Percentiles rank a stretch among this genome's conserved stretches.
phyloP scores from a whole-genome alignment of 2,888 invertebrate genomes.

The Apodemia zela region DNA sequence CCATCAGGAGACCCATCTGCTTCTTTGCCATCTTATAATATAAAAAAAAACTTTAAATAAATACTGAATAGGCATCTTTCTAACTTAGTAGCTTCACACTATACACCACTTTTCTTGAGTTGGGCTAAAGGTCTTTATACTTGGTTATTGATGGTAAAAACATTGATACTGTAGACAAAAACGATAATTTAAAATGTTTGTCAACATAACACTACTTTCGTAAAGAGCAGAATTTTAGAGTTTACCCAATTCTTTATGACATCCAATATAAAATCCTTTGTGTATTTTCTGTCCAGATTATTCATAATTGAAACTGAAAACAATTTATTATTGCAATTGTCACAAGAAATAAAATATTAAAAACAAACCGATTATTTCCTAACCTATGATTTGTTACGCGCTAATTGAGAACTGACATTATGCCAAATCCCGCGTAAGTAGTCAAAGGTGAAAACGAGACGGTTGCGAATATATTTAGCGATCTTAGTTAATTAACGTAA shows the following conservation, averaged over 20 bases:
- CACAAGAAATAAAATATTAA: background rate
- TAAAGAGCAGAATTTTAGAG: background rate
- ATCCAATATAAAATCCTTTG: background rate
- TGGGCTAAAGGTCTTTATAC: too few relatives aligned
- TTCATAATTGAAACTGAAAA: background rate
- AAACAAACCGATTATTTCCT: constrained; percentile 11
- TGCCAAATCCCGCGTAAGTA: constrained; percentile 18
- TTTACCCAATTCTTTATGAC: background rate
- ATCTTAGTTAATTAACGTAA: constrained; percentile 55
- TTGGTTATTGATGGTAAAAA: background rate
- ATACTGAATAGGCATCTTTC: too few relatives aligned
- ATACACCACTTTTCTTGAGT: too few relatives aligned
- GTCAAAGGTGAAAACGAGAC: constrained; percentile 23
- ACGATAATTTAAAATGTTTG: background rate
- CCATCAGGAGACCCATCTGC: too few relatives aligned
- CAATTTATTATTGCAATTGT: background rate
- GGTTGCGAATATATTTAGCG: constrained; percentile 25
- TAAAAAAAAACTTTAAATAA: too few relatives aligned
- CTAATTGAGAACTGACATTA: constrained; percentile 2
- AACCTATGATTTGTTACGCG: constrained; percentile 6
- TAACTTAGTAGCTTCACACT: too few relatives aligned
- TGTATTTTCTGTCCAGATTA: background rate
- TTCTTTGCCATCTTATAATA: too few relatives aligned
- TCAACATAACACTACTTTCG: background rate
- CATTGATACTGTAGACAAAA: too few relatives aligned